Conservation (phyloP, 2,113 vertebrate genomes). For the Australoheros scitulus region DNA sequence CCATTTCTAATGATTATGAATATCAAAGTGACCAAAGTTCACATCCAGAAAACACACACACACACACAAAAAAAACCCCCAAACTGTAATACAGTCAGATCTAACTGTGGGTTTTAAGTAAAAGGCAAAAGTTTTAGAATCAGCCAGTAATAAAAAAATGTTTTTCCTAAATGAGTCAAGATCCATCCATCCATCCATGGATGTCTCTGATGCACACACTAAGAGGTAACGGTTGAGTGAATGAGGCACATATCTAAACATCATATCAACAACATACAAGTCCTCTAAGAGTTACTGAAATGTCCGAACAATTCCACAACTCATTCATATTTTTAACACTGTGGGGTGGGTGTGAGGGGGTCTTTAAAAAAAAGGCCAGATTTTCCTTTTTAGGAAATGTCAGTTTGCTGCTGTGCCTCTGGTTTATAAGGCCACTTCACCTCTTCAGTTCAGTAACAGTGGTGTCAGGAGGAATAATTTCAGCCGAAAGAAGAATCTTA, state of each 20-base stretch:
- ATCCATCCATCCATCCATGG: too few species aligned
- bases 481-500: not conserved
- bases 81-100: constrained; percentile 12
- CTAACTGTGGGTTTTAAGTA: constrained; percentile 10
- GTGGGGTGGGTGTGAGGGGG: too few species aligned
- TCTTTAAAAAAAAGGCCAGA: not conserved
- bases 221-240: constrained; percentile 59
- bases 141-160: not conserved
- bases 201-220: constrained; percentile 6
- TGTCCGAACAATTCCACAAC: constrained; percentile 1
- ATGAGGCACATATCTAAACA: constrained; percentile 54
- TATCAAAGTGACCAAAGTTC: constrained; percentile 2
- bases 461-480: constrained; percentile 27
- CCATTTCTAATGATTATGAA: constrained; percentile 9
- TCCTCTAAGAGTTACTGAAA: not conserved
- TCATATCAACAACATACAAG: constrained; percentile 19
- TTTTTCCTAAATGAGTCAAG: not conserved
- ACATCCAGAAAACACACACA: constrained; percentile 10
- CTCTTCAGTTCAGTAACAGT: constrained; percentile 2
- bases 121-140: constrained; percentile 1
- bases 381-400: not conserved
- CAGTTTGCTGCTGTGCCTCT: not conserved
- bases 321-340: not conserved
- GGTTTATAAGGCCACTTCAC: constrained; percentile 47
- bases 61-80: not conserved